Percentiles rank a stretch among this genome's conserved stretches.
Evolutionary conservation across 2,797 vertebrate genomes (phyloP).

Genomic region (Cheirogaleus major): DNA sequence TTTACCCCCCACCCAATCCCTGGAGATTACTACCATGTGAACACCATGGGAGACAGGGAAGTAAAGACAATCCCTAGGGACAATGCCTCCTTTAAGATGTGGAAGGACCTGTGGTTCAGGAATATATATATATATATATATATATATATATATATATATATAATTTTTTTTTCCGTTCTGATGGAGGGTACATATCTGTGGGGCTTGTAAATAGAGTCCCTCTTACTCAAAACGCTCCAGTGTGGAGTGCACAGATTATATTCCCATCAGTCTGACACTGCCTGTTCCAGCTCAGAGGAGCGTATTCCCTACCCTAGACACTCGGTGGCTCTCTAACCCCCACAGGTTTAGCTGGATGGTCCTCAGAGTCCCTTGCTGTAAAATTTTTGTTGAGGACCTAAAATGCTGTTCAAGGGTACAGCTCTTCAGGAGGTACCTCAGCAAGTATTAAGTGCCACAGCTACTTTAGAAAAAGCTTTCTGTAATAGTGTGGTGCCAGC

Average conservation of each 20-base stretch:
- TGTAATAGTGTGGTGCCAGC: fast-evolving
- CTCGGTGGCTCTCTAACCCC: fast-evolving
- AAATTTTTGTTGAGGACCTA: neutral
- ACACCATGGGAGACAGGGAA: too few species aligned
- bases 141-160: too few species aligned
- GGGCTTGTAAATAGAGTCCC: too few species aligned
- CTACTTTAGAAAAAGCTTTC: neutral
- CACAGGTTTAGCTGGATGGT: neutral
- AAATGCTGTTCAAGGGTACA: too few species aligned
- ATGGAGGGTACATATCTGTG: neutral
- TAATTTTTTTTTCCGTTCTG: neutral
- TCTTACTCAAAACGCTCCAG: neutral
- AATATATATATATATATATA: neutral
- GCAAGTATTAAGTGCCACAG: neutral
- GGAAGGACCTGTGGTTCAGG: neutral
- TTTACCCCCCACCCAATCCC: too few species aligned
- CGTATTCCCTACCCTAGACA: fast-evolving
- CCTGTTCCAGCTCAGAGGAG: neutral
- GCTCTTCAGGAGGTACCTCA: neutral
- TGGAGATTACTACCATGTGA: too few species aligned
- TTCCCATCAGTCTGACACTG: neutral
- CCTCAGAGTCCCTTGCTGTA: fast-evolving
- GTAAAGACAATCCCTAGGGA: too few species aligned
- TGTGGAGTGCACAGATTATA: too few species aligned
- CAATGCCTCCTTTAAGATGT: neutral